Base-by-base conservation (phyloP, 2,113 vertebrate genomes). In the Zonotrichia leucophrys region DNA sequence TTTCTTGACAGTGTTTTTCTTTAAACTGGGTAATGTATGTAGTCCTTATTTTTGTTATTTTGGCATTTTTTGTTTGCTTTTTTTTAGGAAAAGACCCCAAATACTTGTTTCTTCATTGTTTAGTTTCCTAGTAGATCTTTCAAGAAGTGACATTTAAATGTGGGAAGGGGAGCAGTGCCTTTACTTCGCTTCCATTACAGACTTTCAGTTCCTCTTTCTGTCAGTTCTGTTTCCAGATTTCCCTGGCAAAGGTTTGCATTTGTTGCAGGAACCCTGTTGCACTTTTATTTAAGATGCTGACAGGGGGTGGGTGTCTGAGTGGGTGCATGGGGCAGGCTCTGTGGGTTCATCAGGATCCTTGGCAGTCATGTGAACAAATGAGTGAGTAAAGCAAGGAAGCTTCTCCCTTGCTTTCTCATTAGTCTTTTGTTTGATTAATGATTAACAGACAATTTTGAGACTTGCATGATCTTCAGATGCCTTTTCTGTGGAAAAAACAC, bases 261-360 rank as follows among this genome's bases (percentile, higher is more conserved):
- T 86, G 25, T 81, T 62, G 33, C 60, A 68, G 18, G 10, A 28
- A 60, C 15, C 8, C 15, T 82, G 80, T 88, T 58, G 59, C 22
- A 8, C 7, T 73, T 39, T 15, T 22, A 2, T 53, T 80, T 66
- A 12, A 67, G 55, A 35, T 55, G 42, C 17, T 79, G 44, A 17
- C 0, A 0, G n/a, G 37, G 11, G 11, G 3, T 80, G n/a, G 31
- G 19, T 2, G 10, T 15, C 58, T 37, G 20, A 0, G 0, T 59
- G 49, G 17, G 10, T 62, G 5, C 41, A 24, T 4, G 37, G 60
- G 23, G 7, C 28, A 70, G 33, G 16, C 2, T 2, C 39, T 81
- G 12, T 53, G 58, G 33, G 14, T 1, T 37, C 3, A 0, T 68
- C 12, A 16, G 58, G 15, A 39, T 72, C 16, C 39, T 66, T 55